These are phyloP conservation scores for Drosophila ironensis DNA, from an alignment of 1,140 invertebrate genomes.

Conservation along the genomic window DNA sequence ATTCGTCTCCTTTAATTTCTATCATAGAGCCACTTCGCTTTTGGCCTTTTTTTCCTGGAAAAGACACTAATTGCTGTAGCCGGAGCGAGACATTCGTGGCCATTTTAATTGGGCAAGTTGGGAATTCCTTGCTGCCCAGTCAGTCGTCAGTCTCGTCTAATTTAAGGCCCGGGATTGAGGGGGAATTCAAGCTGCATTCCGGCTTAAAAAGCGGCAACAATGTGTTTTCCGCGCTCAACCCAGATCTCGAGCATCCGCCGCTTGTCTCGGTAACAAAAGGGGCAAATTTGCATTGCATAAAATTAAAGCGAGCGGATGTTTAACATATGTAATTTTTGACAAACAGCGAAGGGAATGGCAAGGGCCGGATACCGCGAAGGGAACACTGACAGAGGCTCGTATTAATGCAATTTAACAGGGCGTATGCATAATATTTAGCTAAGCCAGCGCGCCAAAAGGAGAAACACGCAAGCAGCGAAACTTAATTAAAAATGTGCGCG, in stretches of 20 bases:
- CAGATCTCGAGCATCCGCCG: constrained; percentile 39
- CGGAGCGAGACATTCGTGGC: no score
- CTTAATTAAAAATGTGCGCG: constrained; percentile 80
- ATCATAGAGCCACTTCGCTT: no score
- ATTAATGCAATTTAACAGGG: constrained; percentile 78
- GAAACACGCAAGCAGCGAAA: constrained; percentile 41
- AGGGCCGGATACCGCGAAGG: constrained; percentile 12
- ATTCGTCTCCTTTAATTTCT: no score
- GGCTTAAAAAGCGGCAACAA: not conserved
- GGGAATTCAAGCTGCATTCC: not conserved
- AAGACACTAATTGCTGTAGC: no score
- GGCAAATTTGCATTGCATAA: constrained; percentile 45
- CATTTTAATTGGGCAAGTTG: not conserved
- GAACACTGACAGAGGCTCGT: constrained; percentile 33
- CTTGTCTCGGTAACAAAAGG: constrained; percentile 20
- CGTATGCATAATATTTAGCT: constrained; percentile 79
- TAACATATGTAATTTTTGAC: constrained; percentile 71
- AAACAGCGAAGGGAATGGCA: constrained; percentile 47
- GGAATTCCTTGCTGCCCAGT: not conserved
- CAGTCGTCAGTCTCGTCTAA: not conserved
- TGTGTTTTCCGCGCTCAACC: constrained; percentile 29
- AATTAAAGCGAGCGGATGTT: constrained; percentile 62
- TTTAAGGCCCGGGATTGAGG: not conserved
- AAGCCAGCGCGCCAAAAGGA: constrained; percentile 45
- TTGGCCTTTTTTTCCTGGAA: no score